Conservation (phyloP, 2,888 invertebrate species). For the Nomada ruficornis region DNA sequence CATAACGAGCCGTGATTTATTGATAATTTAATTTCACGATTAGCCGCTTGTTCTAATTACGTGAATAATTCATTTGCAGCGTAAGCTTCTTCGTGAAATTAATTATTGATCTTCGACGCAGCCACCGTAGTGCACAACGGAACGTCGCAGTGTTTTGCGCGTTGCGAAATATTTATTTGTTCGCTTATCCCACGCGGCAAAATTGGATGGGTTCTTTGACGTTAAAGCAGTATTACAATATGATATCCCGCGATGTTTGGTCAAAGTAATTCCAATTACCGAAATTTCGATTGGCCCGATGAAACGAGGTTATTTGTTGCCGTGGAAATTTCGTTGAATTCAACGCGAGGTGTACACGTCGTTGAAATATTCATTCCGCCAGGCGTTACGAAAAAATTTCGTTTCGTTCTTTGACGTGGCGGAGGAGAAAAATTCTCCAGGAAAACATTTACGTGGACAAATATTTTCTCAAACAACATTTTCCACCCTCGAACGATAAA, state of each 20-base stretch:
- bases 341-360: too few species aligned
- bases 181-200: background rate
- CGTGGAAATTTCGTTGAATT: background rate
- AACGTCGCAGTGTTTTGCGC: background rate
- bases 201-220: background rate
- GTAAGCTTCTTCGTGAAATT: conserved; percentile 9
- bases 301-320: too few species aligned
- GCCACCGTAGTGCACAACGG: background rate
- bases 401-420: too few species aligned
- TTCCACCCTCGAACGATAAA: too few species aligned
- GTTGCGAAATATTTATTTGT: background rate
- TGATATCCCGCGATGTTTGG: background rate
- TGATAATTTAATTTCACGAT: conserved; percentile 34
- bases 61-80: conserved; percentile 30
- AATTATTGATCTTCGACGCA: conserved; percentile 33
- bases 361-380: too few species aligned
- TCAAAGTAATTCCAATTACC: background rate
- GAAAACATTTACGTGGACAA: too few species aligned
- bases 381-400: too few species aligned
- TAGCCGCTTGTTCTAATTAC: conserved; percentile 15
- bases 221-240: background rate
- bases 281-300: background rate
- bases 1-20: conserved; percentile 28
- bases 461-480: too few species aligned
- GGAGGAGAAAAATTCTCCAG: too few species aligned